Conservation (phyloP, 1,140 invertebrate genomes). For the Batillaria attramentaria region DNA sequence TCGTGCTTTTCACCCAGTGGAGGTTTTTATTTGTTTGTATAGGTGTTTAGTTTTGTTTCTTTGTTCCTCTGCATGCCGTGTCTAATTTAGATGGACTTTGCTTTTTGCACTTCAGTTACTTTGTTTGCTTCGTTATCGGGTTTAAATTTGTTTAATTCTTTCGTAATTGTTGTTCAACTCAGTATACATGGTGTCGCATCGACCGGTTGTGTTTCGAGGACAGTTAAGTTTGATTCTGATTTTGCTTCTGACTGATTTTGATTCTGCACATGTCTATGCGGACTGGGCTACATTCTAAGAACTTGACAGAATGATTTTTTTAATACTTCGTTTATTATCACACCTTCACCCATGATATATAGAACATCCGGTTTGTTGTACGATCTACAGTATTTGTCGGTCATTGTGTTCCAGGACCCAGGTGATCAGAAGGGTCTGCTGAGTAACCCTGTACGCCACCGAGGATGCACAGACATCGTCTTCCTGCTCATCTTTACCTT, state of each 20-base stretch:
- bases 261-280: not conserved
- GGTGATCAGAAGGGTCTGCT: constrained; percentile 57
- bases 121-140: too few species aligned
- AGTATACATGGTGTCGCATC: too few species aligned
- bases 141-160: too few species aligned
- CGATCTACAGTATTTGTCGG: constrained; percentile 9
- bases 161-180: too few species aligned
- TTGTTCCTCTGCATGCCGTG: too few species aligned
- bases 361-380: not conserved
- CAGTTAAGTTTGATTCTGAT: not conserved
- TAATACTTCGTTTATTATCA: not conserved
- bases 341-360: not conserved
- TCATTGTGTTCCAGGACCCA: constrained; percentile 47
- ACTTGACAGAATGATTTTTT: not conserved
- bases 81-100: too few species aligned
- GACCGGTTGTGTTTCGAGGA: too few species aligned
- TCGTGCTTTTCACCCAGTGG: too few species aligned
- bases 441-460: constrained; percentile 58
- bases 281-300: too few species aligned
- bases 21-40: too few species aligned
- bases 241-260: not conserved
- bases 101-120: too few species aligned
- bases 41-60: too few species aligned
- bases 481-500: constrained; percentile 87
- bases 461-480: constrained; percentile 83